Percentiles rank a stretch among this genome's conserved stretches.
phyloP scores from a whole-genome alignment of 2,113 vertebrate genomes.

The Caranx melampygus region DNA sequence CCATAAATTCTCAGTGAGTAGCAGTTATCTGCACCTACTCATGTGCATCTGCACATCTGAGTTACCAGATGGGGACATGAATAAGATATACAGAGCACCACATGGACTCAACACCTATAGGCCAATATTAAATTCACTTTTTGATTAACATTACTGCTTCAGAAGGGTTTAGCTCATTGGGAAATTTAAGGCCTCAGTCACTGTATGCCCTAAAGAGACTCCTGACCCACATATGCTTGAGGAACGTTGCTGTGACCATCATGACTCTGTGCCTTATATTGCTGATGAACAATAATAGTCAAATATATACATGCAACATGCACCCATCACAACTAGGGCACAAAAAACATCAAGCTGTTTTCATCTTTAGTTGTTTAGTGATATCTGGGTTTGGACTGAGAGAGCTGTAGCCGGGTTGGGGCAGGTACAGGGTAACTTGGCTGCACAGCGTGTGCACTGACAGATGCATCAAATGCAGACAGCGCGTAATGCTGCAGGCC shows the following conservation, averaged over 20 bases:
- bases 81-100: not conserved
- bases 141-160: not conserved
- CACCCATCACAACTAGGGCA: slow-evolving; percentile 17
- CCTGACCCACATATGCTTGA: slow-evolving; percentile 49
- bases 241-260: slow-evolving; percentile 16
- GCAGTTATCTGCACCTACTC: not conserved
- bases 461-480: slow-evolving; percentile 53
- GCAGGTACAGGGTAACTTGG: slow-evolving; percentile 45
- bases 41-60: not conserved
- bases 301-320: slow-evolving; percentile 22
- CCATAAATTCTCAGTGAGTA: not conserved
- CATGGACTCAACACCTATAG: not conserved
- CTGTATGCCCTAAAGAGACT: slow-evolving; percentile 27
- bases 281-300: slow-evolving; percentile 1
- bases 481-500: slow-evolving; percentile 66
- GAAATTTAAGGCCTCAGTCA: slow-evolving; percentile 43
- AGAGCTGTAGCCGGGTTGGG: slow-evolving; percentile 9
- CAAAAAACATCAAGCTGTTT: not conserved
- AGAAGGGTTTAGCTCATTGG: slow-evolving; percentile 1
- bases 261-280: not conserved
- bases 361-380: not conserved
- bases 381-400: not conserved
- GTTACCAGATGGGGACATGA: not conserved
- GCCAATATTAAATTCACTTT: not conserved
- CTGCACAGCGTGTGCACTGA: slow-evolving; percentile 37